A percentile compares a stretch with the other conserved stretches of the same genome.
Evolutionary conservation across 2,113 vertebrate genomes (phyloP).

Genomic region (Ptilonorhynchus violaceus): DNA sequence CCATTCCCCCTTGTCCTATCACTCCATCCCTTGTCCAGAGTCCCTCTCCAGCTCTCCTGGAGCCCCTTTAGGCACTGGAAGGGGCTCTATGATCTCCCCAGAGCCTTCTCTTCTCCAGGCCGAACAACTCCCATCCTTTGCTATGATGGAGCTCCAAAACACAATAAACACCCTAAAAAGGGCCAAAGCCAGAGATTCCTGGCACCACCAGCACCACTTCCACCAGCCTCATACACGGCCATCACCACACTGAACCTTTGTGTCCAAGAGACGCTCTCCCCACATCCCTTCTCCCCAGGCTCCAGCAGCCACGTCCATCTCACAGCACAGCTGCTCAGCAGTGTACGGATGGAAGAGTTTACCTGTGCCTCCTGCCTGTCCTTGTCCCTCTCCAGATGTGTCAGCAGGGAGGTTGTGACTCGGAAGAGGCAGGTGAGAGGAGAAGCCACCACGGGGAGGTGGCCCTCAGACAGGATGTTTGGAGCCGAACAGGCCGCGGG

Average conservation of each 20-base stretch:
- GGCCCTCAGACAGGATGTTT: slow-evolving; percentile 43
- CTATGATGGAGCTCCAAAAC: not conserved
- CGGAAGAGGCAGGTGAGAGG: slow-evolving; percentile 10
- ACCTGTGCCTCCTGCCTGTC: not conserved
- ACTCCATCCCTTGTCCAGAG: not conserved
- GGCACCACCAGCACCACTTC: not conserved
- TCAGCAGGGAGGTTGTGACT: not conserved
- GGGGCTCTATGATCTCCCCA: not conserved
- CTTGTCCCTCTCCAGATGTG: not conserved
- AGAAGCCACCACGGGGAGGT: slow-evolving; percentile 27
- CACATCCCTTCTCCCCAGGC: not conserved
- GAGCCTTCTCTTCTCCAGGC: not conserved
- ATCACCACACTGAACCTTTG: not conserved
- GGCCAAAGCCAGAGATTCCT: not conserved
- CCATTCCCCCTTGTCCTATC: not conserved
- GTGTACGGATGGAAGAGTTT: fast-evolving
- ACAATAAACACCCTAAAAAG: fast-evolving
- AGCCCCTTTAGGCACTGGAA: not conserved
- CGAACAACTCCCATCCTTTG: not conserved
- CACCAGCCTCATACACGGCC: not conserved
- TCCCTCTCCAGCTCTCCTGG: not conserved
- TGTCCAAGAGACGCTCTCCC: not conserved
- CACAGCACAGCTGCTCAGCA: not conserved
- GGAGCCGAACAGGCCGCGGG: not conserved
- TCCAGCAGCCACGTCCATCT: not conserved